phyloP scores from a whole-genome alignment of 2,888 invertebrate genomes.

The Agrotis ipsilon region DNA sequence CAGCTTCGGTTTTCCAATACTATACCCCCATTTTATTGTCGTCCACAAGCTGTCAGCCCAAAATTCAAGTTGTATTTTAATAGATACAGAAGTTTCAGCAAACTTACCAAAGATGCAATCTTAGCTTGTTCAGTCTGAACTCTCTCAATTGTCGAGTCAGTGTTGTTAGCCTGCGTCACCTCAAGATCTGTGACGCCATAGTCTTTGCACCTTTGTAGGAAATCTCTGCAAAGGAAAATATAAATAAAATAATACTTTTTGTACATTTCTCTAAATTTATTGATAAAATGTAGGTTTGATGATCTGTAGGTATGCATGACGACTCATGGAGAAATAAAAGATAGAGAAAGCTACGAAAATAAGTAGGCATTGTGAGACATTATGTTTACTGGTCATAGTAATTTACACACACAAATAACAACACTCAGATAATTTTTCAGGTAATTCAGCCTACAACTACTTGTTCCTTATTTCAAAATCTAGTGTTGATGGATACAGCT shows the following conservation, averaged over 20 bases:
- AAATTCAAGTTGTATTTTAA: not conserved
- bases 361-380: not conserved
- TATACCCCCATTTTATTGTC: too few relatives aligned
- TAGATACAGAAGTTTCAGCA: not conserved
- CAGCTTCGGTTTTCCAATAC: too few relatives aligned
- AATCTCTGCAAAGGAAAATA: slow-evolving; percentile 92
- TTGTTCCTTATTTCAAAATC: too few relatives aligned
- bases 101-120: slow-evolving; percentile 82
- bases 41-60: too few relatives aligned
- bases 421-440: too few relatives aligned
- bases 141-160: slow-evolving; percentile 56
- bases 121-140: slow-evolving; percentile 82
- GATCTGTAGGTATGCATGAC: too few relatives aligned
- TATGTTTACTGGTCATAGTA: not conserved
- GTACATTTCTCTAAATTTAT: too few relatives aligned
- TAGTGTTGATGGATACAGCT: too few relatives aligned
- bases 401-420: too few relatives aligned
- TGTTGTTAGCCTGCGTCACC: slow-evolving; percentile 75
- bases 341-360: not conserved
- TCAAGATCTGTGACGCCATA: slow-evolving; percentile 94
- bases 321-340: too few relatives aligned
- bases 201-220: slow-evolving; percentile 94
- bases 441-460: too few relatives aligned
- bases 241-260: not conserved
- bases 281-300: not conserved